Conservation (phyloP, 2,888 invertebrate genomes). For the Conus canariensis region DNA sequence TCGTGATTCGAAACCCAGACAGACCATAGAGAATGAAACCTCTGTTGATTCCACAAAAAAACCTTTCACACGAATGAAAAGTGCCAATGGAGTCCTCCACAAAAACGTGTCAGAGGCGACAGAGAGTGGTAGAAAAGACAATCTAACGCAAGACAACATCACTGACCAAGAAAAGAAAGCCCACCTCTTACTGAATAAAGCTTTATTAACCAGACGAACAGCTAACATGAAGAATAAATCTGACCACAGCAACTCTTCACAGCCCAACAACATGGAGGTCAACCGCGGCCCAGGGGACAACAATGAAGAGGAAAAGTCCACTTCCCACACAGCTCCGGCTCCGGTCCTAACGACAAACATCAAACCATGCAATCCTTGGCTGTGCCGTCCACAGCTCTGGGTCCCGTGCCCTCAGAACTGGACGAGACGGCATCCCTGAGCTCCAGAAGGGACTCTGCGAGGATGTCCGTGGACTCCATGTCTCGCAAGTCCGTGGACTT, state of each 20-base stretch:
- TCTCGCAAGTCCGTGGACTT: slow-evolving; percentile 57
- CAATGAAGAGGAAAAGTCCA: not conserved
- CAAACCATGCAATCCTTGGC: slow-evolving; percentile 50
- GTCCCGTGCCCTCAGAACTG: slow-evolving; percentile 26
- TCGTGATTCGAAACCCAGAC: not conserved
- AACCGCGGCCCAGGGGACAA: not conserved
- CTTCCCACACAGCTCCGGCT: not conserved
- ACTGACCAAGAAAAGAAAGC: not conserved
- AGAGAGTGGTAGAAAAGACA: not conserved
- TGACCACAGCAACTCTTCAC: not conserved
- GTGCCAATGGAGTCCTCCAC: not conserved
- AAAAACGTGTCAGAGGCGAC: not conserved
- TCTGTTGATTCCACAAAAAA: not conserved
- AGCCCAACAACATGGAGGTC: not conserved
- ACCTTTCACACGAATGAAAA: no score
- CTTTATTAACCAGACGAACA: not conserved
- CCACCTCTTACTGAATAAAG: not conserved
- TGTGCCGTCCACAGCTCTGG: slow-evolving; percentile 42
- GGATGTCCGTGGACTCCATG: slow-evolving; percentile 16
- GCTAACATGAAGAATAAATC: not conserved
- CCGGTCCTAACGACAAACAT: slow-evolving; percentile 33
- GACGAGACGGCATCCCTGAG: slow-evolving; percentile 48
- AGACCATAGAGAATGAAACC: no score
- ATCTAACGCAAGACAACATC: not conserved
- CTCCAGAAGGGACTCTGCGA: slow-evolving; percentile 50